Percentiles rank a stretch among this genome's conserved stretches.
These are phyloP conservation scores for Crotophaga sulcirostris DNA, from an alignment of 2,113 vertebrate genomes.

Conservation along the genomic window DNA sequence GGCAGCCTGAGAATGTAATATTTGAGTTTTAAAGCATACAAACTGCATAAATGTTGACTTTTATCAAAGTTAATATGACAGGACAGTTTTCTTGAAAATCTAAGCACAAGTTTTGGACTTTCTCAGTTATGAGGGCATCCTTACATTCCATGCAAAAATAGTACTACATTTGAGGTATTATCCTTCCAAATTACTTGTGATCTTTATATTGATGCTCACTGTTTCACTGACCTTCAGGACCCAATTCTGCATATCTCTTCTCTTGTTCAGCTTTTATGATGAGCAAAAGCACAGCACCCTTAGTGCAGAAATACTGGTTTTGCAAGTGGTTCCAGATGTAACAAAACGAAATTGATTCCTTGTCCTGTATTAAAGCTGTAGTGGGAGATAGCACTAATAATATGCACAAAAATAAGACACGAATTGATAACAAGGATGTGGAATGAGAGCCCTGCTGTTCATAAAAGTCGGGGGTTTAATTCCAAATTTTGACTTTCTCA, in stretches of 20 bases:
- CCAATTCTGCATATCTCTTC: background rate
- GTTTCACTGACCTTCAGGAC: background rate
- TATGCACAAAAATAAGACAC: background rate
- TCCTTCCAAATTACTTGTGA: background rate
- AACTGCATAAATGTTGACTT: background rate
- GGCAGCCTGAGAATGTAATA: background rate
- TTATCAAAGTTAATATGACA: background rate
- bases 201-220: background rate
- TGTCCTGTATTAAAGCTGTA: background rate
- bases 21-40: background rate
- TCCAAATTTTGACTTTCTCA: background rate
- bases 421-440: rapidly evolving
- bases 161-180: background rate
- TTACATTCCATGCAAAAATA: background rate
- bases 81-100: background rate
- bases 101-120: background rate
- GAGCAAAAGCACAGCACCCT: background rate
- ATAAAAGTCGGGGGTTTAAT: background rate
- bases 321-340: background rate
- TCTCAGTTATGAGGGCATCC: background rate
- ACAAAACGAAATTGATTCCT: background rate
- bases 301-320: background rate
- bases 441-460: background rate
- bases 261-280: background rate
- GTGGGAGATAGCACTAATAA: background rate